Evolutionary conservation across 2,113 vertebrate species (phyloP), one percentile per base, ranked within the genome.

Genomic region (Recurvirostra avosetta): DNA sequence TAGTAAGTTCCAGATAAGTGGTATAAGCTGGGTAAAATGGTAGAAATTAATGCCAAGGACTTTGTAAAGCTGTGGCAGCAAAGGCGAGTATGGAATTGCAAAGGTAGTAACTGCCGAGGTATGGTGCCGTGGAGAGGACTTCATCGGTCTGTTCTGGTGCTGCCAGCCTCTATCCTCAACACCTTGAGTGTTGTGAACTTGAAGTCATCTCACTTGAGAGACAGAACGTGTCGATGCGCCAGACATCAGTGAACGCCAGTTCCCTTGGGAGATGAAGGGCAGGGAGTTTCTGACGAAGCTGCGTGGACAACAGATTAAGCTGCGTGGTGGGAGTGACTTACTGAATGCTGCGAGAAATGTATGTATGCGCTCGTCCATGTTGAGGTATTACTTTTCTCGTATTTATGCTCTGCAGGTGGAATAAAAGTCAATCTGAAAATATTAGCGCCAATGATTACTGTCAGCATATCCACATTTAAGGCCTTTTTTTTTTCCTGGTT

Each of bases 281-380:
- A 30, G 29, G 65, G n/a, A 41, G 25, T 26, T n/a, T 41, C 43
- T 20, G 65, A 32, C 40, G 71, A 40, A 47, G 81, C 55, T 32
- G 40, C 29, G 12, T 7, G 36, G 74, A 19, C 41, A 36, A 12
- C 34, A 21, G 84, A 34, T 30, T 26, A 25, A 62, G 27, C 43
- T 32, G 38, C 5, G 9, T 58, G 47, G 27, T 6, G 36, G 62
- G 79, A 30, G n/a, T 40, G n/a, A 40, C 15, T 30, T n/a, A 3
- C 19, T 22, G 41, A 40, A 30, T 4, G 21, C 38, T 20, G 6
- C 7, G 5, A 78, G 47, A n/a, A 72, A 27, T 17, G 8, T 15
- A 3, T 3, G 23, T 25, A 6, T 8, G n/a, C 3, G 4, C 29
- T 62, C 2, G 2, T 62, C 63, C 14, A 0, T 6, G 29, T 7